Percentiles rank a stretch among this genome's conserved stretches.
Conservation (phyloP, 2,888 invertebrate species). For the Hydrotaea diabolus region DNA sequence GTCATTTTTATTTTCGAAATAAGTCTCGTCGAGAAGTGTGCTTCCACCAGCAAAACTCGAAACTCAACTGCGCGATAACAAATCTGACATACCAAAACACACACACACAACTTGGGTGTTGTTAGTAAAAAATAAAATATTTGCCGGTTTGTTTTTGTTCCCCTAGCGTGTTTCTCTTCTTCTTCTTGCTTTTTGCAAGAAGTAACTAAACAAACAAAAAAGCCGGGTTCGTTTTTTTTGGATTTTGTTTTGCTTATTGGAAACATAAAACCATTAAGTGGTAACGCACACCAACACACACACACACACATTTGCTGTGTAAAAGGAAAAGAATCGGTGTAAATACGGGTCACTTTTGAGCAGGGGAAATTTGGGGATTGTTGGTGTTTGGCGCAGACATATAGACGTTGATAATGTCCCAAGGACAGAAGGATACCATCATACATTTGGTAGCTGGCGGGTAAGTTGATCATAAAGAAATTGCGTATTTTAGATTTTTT, state of each 20-base stretch:
- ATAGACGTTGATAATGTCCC: slow-evolving; percentile 76
- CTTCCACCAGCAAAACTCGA: too few relatives aligned
- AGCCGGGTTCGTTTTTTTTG: slow-evolving; percentile 43
- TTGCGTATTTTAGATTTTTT: too few relatives aligned
- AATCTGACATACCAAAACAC: slow-evolving; percentile 1
- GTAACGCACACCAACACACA: slow-evolving; percentile 36
- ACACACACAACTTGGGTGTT: background rate
- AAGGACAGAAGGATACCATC: slow-evolving; percentile 89
- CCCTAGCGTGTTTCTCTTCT: background rate
- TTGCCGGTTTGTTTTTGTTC: slow-evolving; percentile 50
- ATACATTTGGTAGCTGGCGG: slow-evolving; percentile 98
- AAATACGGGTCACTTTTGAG: slow-evolving; percentile 10
- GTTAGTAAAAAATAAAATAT: background rate
- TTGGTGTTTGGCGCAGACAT: background rate
- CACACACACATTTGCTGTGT: background rate
- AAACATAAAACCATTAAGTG: slow-evolving; percentile 58
- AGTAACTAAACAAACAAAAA: slow-evolving; percentile 7
- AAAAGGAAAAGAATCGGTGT: background rate
- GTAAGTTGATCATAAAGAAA: slow-evolving; percentile 83
- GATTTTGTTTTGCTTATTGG: slow-evolving; percentile 54
- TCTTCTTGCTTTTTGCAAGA: slow-evolving; percentile 1
- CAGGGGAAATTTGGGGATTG: slow-evolving; percentile 19
- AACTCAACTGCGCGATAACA: background rate
- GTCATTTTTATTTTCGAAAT: too few relatives aligned
- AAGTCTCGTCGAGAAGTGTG: too few relatives aligned